A percentile compares a stretch with the other conserved stretches of the same genome.
phyloP scores from a whole-genome alignment of 2,797 vertebrate genomes.

The Gastrophryne carolinensis region DNA sequence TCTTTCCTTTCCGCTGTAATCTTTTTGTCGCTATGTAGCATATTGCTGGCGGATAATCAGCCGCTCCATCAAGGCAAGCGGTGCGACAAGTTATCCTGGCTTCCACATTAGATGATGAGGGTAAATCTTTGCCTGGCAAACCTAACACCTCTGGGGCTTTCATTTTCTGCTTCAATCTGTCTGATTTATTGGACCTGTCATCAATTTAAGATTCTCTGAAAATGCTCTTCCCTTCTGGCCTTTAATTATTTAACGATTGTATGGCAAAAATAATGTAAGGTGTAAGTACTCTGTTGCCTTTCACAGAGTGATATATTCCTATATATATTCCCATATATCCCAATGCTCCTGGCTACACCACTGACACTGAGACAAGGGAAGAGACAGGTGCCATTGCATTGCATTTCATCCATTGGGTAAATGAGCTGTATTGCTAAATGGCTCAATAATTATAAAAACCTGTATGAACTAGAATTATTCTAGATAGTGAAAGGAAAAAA shows the following conservation, averaged over 20 bases:
- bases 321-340: too few relatives aligned
- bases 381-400: too few relatives aligned
- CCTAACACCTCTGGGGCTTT: neutral
- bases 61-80: neutral
- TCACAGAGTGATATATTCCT: too few relatives aligned
- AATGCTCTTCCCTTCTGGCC: neutral
- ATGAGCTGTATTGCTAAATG: too few relatives aligned
- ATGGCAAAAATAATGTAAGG: conserved; percentile 17
- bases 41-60: neutral
- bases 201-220: neutral
- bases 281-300: neutral
- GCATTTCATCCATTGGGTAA: too few relatives aligned
- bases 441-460: too few relatives aligned
- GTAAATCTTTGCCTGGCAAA: conserved; percentile 1
- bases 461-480: too few relatives aligned
- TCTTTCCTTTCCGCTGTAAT: too few relatives aligned
- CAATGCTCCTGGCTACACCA: too few relatives aligned
- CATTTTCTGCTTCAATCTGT: conserved; percentile 13
- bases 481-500: too few relatives aligned
- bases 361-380: too few relatives aligned
- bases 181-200: conserved; percentile 19
- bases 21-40: neutral
- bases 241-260: conserved; percentile 21
- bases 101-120: neutral
- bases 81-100: neutral